These are phyloP conservation scores for Pandemis corylana DNA, from an alignment of 2,888 invertebrate species.

Conservation along the genomic window DNA sequence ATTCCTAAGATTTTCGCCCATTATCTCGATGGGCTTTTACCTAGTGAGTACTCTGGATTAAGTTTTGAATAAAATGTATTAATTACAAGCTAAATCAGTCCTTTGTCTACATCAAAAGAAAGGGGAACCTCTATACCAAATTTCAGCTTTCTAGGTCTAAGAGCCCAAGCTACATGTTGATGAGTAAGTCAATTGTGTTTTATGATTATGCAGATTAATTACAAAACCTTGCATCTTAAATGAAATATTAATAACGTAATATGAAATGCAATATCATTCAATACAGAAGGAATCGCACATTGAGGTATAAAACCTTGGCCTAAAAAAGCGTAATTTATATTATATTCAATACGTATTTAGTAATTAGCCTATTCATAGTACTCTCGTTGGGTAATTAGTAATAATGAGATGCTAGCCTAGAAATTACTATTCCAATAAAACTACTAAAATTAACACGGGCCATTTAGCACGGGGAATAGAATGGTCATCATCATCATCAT, in stretches of 20 bases:
- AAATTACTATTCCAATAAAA: background rate
- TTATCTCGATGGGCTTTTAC: too few relatives aligned
- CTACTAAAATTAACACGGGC: too few relatives aligned
- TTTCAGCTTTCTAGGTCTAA: too few relatives aligned
- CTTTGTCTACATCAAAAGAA: too few relatives aligned
- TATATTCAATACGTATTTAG: slow-evolving; percentile 4
- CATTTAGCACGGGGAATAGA: too few relatives aligned
- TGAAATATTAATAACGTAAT: background rate
- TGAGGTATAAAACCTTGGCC: slow-evolving; percentile 26
- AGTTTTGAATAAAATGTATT: too few relatives aligned
- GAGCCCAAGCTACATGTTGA: too few relatives aligned
- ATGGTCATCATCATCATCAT: too few relatives aligned
- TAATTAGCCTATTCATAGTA: slow-evolving; percentile 10
- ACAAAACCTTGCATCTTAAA: slow-evolving; percentile 1
- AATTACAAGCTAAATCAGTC: too few relatives aligned
- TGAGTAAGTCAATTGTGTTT: background rate
- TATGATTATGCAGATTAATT: background rate
- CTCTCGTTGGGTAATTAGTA: background rate
- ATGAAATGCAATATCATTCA: slow-evolving; percentile 3
- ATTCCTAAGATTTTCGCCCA: too few relatives aligned
- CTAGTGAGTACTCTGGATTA: too few relatives aligned
- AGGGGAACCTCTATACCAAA: too few relatives aligned
- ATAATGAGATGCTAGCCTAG: background rate
- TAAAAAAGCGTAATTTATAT: slow-evolving; percentile 12
- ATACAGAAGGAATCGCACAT: slow-evolving; percentile 4